Conservation (phyloP, 2,888 invertebrate species). For the Cephus pulcher region DNA sequence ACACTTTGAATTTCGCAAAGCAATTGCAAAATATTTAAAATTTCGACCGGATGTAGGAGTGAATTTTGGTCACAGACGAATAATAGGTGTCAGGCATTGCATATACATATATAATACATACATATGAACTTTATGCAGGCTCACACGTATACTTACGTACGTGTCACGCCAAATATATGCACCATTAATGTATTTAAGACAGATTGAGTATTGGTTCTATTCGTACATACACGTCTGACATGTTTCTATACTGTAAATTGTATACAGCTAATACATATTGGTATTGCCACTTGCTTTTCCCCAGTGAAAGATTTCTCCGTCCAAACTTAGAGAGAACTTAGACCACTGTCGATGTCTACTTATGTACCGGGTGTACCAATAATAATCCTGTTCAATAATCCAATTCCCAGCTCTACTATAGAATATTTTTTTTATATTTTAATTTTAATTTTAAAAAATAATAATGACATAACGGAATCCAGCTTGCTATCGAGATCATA, state of each 20-base stretch:
- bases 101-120: not conserved
- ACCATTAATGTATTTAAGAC: not conserved
- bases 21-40: not conserved
- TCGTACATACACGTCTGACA: not conserved
- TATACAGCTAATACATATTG: not conserved
- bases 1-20: not conserved
- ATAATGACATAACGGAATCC: not conserved
- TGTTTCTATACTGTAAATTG: not conserved
- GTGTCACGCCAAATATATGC: not conserved
- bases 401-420: not conserved
- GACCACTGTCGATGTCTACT: slow-evolving; percentile 15
- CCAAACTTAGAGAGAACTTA: slow-evolving; percentile 26
- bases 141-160: not conserved
- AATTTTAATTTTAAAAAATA: not conserved
- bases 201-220: not conserved
- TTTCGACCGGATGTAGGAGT: not conserved
- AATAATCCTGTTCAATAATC: not conserved
- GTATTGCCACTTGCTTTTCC: slow-evolving; percentile 24
- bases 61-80: not conserved
- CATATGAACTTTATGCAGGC: not conserved
- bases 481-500: not conserved
- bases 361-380: slow-evolving; percentile 20
- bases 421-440: not conserved
- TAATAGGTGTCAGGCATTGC: not conserved
- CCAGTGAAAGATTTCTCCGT: slow-evolving; percentile 36